Evolutionary conservation across 2,797 vertebrate species (phyloP), one percentile per base, ranked within the genome.

Genomic region (Taenioides sp.): DNA sequence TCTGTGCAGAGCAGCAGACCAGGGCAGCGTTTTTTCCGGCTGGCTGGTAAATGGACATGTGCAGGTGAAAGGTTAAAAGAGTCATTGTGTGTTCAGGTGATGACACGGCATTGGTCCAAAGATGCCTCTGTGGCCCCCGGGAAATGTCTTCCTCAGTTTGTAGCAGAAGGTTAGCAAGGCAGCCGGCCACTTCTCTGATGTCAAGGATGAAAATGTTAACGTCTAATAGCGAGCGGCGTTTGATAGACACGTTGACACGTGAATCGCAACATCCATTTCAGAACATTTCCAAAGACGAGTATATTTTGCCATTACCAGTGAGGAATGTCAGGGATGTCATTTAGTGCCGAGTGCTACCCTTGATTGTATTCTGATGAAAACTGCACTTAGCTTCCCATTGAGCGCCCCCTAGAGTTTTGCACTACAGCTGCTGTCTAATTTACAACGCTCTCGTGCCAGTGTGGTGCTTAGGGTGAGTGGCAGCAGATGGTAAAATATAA

Each of bases 361-460:
- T 78, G 66, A 78, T 80, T 84, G 76, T 72, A 68, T 80, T 78
- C 65, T 80, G 74, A 81, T 77, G 81, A 64, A 73, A 79, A 79
- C 72, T 69, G 3, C 0, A 47, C 75, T 87, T 71, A 81, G 70
- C 62, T 61, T 79, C 80, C 65, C 62, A 54, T 57, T 77, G 83
- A 74, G 78, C 65, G 70, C 59, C 34, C 73, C 52, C 69, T 67
- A 31, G 65, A 79, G 70, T 81, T 76, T 86, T 67, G 72, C 73
- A 80, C 74, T 72, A 80, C 68, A 70, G 61, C 66, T 49, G 18
- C 71, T 31, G 1, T 72, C 54, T 84, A 84, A 83, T 74, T 84
- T 74, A 74, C 74, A 79, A 59, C 14, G 18, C 60, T 69, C 64
- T 71, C 6, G 0, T 80, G 70, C 58, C 77, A 78, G 77, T 12